Base-by-base conservation (phyloP, 2,888 invertebrate genomes). In the Stenurella melanura region DNA sequence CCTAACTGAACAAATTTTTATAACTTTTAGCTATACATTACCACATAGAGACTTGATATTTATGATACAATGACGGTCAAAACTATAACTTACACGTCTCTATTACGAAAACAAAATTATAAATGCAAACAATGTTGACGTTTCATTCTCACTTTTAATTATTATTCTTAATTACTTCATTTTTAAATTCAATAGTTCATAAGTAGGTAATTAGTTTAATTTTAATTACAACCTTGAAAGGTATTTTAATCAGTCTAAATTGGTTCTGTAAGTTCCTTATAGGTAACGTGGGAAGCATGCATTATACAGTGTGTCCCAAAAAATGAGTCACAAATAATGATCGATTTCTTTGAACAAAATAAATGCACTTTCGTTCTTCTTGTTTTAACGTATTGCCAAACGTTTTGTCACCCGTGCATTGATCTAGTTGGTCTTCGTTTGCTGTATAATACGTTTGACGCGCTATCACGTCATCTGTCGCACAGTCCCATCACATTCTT, bases 161-260 rank as follows among this genome's bases (percentile, higher is more conserved):
- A 30, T 61, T 34, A 17, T 61, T 34, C 9, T 61, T n/a, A 30
- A 0, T 2, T n/a, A 30, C 30, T 30, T 7, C 61, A 61, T 61
- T 61, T 61, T 61, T 61, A 61, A 3, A 34, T 11, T 15, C 26
- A 61, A 61, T 61, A 5, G 3, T 61, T 61, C 34, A 7, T 12
- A 34, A 61, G 15, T 61, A 30, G 30, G 60, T 60, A 57, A 17
- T 19, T 57, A 61, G 11, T 61, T 34, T 61, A 58, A 58, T 21
- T 61, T 17, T 30, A 61, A 34, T 19, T 21, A 21, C 2, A 21
- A 18, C 61, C 61, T 61, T 61, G 61, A 30, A 61, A 2, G 30
- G 15, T 61, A 30, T 17, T 61, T 58, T 11, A 12, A 30, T 26
- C n/a, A 30, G 12, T 12, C 30, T 19, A 4, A 21, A 26, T 9